Conservation (phyloP, 2,888 invertebrate species). For the Taphrorychus bicolor region DNA sequence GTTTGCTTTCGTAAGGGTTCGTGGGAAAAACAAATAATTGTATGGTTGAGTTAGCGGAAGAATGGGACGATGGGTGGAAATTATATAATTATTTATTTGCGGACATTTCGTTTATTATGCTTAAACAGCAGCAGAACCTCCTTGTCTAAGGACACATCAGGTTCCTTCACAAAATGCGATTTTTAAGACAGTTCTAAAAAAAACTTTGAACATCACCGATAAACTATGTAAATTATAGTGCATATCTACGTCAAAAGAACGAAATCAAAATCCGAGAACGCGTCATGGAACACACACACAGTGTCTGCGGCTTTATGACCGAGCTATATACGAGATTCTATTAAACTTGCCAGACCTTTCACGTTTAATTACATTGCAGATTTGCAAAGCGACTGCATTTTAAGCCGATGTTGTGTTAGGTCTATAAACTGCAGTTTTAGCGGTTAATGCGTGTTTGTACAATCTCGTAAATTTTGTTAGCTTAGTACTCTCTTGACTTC, state of each 20-base stretch:
- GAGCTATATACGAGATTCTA: constrained; percentile 34
- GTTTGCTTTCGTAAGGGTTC: too few relatives aligned
- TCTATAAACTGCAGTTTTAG: constrained; percentile 29
- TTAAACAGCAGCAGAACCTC: too few relatives aligned
- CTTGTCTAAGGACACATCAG: too few relatives aligned
- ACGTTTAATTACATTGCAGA: constrained; percentile 42
- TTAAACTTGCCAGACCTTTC: constrained; percentile 42
- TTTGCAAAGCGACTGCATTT: constrained; percentile 33
- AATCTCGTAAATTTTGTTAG: constrained; percentile 12
- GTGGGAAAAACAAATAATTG: too few relatives aligned
- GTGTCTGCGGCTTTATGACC: constrained; percentile 6
- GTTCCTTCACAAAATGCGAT: too few relatives aligned
- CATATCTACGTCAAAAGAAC: constrained; percentile 14
- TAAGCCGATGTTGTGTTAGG: constrained; percentile 25
- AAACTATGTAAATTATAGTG: constrained; percentile 10
- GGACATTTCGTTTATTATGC: too few relatives aligned
- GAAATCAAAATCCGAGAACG: constrained; percentile 4
- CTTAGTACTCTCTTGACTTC: not conserved
- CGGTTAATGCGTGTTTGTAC: constrained; percentile 15
- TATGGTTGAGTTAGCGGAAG: too few relatives aligned
- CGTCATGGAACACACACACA: constrained; percentile 12
- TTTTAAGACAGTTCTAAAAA: too few relatives aligned
- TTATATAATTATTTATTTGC: too few relatives aligned
- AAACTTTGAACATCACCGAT: not conserved
- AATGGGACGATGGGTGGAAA: too few relatives aligned